A percentile compares a stretch with the other conserved stretches of the same genome.
phyloP scores from a whole-genome alignment of 53 echinoderm and acorn worm species.

The Stichopus horrens region DNA sequence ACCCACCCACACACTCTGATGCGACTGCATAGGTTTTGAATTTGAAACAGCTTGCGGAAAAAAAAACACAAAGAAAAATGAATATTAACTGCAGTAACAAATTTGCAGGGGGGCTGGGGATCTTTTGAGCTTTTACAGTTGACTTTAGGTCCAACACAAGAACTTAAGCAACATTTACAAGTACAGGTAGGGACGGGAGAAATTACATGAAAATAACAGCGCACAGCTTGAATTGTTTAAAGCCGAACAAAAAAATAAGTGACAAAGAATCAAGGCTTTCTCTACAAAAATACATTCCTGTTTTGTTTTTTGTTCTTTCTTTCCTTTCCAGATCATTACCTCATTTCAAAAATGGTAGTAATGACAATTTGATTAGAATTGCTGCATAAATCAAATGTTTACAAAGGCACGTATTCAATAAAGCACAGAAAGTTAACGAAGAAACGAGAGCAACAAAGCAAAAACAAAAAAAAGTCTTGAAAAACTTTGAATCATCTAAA shows the following conservation, averaged over 20 bases:
- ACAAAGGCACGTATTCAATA: not conserved
- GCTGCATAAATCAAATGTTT: not conserved
- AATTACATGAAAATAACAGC: not conserved
- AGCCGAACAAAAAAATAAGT: not conserved
- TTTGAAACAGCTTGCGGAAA: no score
- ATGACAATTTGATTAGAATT: not conserved
- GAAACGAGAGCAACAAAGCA: not conserved
- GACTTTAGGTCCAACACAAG: no score
- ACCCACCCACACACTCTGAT: no score
- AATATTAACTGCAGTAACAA: no score
- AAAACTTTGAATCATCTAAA: not conserved
- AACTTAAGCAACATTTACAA: no score
- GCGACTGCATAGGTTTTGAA: no score
- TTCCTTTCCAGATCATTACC: not conserved
- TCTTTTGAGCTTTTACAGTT: no score
- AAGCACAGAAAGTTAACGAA: not conserved
- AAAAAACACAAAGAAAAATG: no score
- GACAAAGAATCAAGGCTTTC: not conserved
- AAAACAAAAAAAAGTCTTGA: not conserved
- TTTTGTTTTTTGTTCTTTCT: not conserved
- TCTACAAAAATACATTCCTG: constrained; percentile 34
- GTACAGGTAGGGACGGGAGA: not conserved
- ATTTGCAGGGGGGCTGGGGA: not conserved
- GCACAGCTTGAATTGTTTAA: not conserved
- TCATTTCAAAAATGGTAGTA: not conserved